These are phyloP conservation scores for Leucoma salicis DNA, from an alignment of 2,888 invertebrate genomes.

Conservation along the genomic window DNA sequence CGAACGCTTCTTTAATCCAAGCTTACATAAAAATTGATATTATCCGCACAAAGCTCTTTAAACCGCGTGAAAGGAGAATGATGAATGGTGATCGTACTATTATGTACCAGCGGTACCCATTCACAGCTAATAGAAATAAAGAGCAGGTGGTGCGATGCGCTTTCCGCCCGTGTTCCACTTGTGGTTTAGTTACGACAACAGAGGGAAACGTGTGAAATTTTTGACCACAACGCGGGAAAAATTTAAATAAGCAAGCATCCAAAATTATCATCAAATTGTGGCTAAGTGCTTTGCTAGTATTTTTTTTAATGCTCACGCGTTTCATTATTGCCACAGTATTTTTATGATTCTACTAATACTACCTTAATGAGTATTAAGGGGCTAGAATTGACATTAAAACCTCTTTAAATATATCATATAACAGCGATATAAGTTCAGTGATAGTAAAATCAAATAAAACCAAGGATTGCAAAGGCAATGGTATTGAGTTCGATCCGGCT, in stretches of 20 bases:
- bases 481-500: too few species aligned
- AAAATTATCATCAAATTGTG: background rate
- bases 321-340: background rate
- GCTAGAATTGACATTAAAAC: too few species aligned
- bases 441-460: too few species aligned
- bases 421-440: too few species aligned
- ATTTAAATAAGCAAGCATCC: conserved; percentile 15
- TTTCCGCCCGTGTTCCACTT: conserved; percentile 25
- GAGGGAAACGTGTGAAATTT: conserved; percentile 21
- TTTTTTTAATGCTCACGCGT: background rate
- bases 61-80: conserved; percentile 10
- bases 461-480: too few species aligned
- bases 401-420: too few species aligned
- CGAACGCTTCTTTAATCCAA: conserved; percentile 1
- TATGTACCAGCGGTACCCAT: conserved; percentile 17
- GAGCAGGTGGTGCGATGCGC: conserved; percentile 32
- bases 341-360: too few species aligned
- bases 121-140: conserved; percentile 31
- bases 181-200: conserved; percentile 33
- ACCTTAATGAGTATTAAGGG: too few species aligned
- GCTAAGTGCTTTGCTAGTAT: conserved; percentile 14
- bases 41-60: conserved; percentile 9
- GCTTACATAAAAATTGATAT: conserved; percentile 14
- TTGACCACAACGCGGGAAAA: conserved; percentile 23
- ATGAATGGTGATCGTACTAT: conserved; percentile 18